Evolutionary conservation across 2,113 vertebrate species (phyloP), one percentile per base, ranked within the genome.

Genomic region (Picathartes gymnocephalus): DNA sequence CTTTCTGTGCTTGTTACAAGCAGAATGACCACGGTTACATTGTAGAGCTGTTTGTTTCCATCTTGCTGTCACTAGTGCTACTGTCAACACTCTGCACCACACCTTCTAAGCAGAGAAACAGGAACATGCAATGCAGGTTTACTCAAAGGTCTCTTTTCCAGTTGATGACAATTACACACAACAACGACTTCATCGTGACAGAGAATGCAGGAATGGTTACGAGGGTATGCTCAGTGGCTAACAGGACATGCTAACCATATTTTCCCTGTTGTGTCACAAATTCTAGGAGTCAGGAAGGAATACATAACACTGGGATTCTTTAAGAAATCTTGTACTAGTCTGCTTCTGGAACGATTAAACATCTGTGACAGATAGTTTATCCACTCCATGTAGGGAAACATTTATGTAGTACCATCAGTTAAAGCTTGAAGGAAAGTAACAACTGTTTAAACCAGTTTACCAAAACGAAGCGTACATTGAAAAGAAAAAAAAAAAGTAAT

Each of bases 261-360:
- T n/a, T 61, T 82, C 80, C 79, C 77, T 90, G 73, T 9, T 61
- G 86, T 76, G 76, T 79, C 90, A 96, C 3, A 44, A 71, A 93
- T 94, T 94, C 95, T 94, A 97, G 94, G 94, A 94, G 94, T 69
- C 93, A 71, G 45, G 88, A 97, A 96, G 81, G 80, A 96, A 93
- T 94, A 93, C 94, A 95, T 68, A 91, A 92, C 90, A 83, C 72
- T 95, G 93, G 94, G 95, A 95, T 95, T 96, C 85, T 88, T 96
- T 30, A 96, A 90, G 88, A 93, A 95, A 81, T 88, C 82, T 93
- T 93, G 71, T 82, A 95, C 92, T 95, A 97, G 79, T 94, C 94
- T 96, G 94, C 93, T 92, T 91, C 51, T 84, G 88, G 90, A 94
- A 94, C 48, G 7, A 95, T 86, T 86, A 93, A 88, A 93, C 92